Evolutionary conservation across 1,140 invertebrate genomes (phyloP), one percentile per base, ranked within the genome.

Genomic region (Lepidotrigona ventralis): DNA sequence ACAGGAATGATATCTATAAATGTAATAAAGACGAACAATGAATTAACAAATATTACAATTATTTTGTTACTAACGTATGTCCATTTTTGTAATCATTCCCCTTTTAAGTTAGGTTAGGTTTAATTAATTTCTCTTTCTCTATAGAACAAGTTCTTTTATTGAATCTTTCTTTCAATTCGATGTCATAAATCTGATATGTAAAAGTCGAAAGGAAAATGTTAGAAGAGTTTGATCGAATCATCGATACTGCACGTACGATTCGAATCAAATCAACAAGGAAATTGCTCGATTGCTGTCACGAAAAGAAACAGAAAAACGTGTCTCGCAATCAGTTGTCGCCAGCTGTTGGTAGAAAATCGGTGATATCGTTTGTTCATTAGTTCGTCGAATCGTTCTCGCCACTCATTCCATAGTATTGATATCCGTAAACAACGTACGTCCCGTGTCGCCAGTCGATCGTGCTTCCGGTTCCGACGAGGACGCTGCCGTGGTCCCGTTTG

Each of bases 401-500:
- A 81, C 81, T 86, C 69, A 83, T 86, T 77, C 68, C 29, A 17
- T 46, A 58, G 63, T 72, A 33, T 46, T 46, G 33, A 58, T 56
- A 33, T 64, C 81, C 78, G 83, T 85, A 88, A 88, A 88, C 83
- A 85, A 87, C 69, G 60, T 63, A 64, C 39, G 79, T 72, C 33
- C 79, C 77, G 56, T 64, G 79, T 53, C 64, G 68, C 74, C 75
- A 64, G 58, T 81, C 77, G 63, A 76, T 83, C 72, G 69, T 81
- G 71, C 74, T 85, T 86, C 85, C 88, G 79, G 46, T 78, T 33
- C 46, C 77, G 51, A 81, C 54, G 58, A 73, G 56, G 46, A 78
- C 54, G 53, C 71, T 39, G 6, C 39, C 39, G 39, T 8, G 23
- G 46, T 23, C 51, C 1, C 26, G 26, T 11, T 71, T 79, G 4